A percentile compares a stretch with the other conserved stretches of the same genome.
phyloP scores from a whole-genome alignment of 2,797 vertebrate genomes.

The Pangasius sanitwongsei region DNA sequence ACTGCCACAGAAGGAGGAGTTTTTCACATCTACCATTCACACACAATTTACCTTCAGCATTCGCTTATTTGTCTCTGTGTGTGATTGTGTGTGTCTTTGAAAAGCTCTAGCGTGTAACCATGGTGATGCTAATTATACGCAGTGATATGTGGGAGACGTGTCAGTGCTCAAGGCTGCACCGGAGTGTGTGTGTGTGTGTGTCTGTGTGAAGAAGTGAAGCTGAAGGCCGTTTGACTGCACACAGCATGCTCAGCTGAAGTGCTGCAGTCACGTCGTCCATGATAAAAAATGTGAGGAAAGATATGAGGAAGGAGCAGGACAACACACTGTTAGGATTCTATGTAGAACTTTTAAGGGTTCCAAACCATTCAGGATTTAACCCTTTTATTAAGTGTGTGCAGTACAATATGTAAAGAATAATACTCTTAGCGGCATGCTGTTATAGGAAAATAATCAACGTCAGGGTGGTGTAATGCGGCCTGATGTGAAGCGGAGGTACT shows the following conservation, averaged over 20 bases:
- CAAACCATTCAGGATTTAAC: not conserved
- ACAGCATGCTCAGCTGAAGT: not conserved
- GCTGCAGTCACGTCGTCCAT: not conserved
- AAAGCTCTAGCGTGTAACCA: constrained; percentile 46
- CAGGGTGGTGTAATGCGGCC: not conserved
- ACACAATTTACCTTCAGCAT: constrained; percentile 26
- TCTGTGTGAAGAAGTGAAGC: not conserved
- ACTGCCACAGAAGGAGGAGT: not conserved
- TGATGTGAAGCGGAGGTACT: not conserved
- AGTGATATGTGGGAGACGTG: constrained; percentile 51
- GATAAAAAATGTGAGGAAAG: not conserved
- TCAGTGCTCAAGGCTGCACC: constrained; percentile 44
- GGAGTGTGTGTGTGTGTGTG: not conserved
- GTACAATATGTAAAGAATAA: not conserved
- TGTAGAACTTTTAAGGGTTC: no score
- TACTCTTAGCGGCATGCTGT: not conserved
- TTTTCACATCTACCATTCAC: constrained; percentile 15
- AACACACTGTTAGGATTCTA: not conserved
- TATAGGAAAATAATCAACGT: not conserved
- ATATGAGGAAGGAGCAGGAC: not conserved
- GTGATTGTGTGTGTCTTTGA: constrained; percentile 36
- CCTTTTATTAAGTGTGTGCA: not conserved
- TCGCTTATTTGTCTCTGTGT: constrained; percentile 37
- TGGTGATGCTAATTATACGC: constrained; percentile 44
- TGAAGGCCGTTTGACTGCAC: constrained; percentile 26